These are phyloP conservation scores for Potamarius usumacintae DNA, from an alignment of 2,113 vertebrate genomes.

Conservation along the genomic window DNA sequence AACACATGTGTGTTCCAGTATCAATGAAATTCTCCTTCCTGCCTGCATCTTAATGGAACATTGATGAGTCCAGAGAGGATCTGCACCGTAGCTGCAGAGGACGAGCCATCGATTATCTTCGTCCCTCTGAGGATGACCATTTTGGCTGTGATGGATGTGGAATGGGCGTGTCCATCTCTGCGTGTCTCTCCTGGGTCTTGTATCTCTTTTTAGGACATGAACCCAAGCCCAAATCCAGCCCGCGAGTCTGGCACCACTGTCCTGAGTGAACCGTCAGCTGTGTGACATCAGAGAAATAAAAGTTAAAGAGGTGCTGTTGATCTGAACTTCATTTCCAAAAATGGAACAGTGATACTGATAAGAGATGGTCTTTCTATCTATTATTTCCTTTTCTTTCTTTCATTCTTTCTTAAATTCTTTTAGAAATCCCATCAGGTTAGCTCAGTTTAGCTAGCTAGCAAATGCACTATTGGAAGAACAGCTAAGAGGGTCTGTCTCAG, in stretches of 20 bases:
- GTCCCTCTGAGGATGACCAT: not conserved
- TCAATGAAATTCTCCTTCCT: not conserved
- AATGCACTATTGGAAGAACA: not conserved
- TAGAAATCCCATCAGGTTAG: too few species aligned
- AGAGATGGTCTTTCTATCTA: not conserved
- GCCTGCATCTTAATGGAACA: not conserved
- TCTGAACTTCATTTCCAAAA: not conserved
- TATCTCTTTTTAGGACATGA: not conserved
- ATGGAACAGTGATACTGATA: too few species aligned
- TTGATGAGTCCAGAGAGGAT: conserved; percentile 15
- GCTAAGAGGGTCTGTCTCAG: too few species aligned
- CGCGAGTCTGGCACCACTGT: not conserved
- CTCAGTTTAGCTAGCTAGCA: not conserved
- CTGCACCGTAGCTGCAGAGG: not conserved
- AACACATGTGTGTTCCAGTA: not conserved
- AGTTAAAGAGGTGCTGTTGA: not conserved
- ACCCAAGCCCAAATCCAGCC: not conserved
- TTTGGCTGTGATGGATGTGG: not conserved
- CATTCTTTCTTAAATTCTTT: not conserved
- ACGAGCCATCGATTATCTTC: not conserved
- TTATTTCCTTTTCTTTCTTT: not conserved
- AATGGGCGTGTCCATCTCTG: not conserved
- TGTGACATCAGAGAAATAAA: not conserved
- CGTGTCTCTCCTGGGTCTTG: not conserved
- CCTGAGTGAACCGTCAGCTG: not conserved